Conservation (phyloP, 2,113 vertebrate species). For the Synodontis membranacea region DNA sequence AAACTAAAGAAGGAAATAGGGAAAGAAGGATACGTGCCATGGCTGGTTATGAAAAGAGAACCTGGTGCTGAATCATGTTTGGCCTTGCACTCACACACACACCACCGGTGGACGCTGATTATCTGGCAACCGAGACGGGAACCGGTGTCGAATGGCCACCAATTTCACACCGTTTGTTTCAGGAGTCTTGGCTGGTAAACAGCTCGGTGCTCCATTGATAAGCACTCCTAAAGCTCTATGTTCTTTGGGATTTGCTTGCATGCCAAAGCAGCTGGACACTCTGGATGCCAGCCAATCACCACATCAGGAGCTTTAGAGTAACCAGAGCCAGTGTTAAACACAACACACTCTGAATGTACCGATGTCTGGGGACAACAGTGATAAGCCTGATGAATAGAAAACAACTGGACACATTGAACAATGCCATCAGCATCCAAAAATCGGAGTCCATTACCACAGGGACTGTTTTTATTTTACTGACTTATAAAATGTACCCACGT, state of each 20-base stretch:
- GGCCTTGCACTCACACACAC: conserved; percentile 55
- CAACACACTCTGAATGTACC: conserved; percentile 19
- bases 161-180: conserved; percentile 61
- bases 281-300: conserved; percentile 40
- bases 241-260: conserved; percentile 28
- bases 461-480: background rate
- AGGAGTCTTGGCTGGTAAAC: conserved; percentile 50
- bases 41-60: conserved; percentile 60
- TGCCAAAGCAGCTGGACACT: conserved; percentile 61
- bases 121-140: conserved; percentile 28
- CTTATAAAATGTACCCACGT: background rate
- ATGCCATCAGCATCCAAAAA: background rate
- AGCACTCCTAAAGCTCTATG: background rate
- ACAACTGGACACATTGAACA: conserved; percentile 14
- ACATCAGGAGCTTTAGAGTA: conserved; percentile 48
- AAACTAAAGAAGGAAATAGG: conserved; percentile 8
- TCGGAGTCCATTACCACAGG: background rate
- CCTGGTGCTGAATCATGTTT: conserved; percentile 49
- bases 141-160: conserved; percentile 8
- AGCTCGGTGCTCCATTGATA: conserved; percentile 12
- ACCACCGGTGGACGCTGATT: conserved; percentile 39
- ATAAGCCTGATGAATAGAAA: conserved; percentile 9
- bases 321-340: conserved; percentile 26
- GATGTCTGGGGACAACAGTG: conserved; percentile 14
- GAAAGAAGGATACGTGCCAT: conserved; percentile 30